Conservation (phyloP, 2,113 vertebrate genomes). For the Choloepus hoffmanni region DNA sequence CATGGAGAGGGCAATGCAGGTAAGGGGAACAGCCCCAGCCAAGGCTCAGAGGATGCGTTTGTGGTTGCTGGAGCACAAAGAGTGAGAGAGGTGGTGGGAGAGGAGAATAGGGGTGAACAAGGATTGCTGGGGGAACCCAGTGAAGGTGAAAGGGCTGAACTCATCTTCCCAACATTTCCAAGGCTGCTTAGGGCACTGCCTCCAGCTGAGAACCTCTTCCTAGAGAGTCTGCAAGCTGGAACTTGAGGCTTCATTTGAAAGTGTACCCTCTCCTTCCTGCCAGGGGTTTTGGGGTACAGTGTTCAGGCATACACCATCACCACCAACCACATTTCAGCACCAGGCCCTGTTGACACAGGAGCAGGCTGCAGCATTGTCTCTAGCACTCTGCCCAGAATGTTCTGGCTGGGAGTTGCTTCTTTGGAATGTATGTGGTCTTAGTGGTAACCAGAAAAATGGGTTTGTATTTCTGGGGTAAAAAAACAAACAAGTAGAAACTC, state of each 20-base stretch:
- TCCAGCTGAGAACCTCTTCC: too few relatives aligned
- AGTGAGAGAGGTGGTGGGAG: not conserved
- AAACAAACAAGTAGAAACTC: not conserved
- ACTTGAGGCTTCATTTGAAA: not conserved
- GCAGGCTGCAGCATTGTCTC: rapidly evolving
- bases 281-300: not conserved
- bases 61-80: not conserved
- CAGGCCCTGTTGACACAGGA: not conserved
- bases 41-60: not conserved
- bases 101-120: rapidly evolving
- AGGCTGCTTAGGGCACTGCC: rapidly evolving
- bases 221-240: not conserved
- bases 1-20: rapidly evolving
- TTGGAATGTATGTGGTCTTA: not conserved
- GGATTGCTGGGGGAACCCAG: not conserved
- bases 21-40: not conserved
- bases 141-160: not conserved
- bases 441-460: not conserved
- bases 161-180: not conserved
- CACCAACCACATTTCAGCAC: not conserved
- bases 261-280: not conserved
- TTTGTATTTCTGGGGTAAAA: not conserved
- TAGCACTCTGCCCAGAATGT: not conserved
- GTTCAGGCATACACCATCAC: not conserved
- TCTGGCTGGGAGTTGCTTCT: not conserved